These are phyloP conservation scores for Idaea biselata DNA, from an alignment of 2,888 invertebrate genomes.

Conservation along the genomic window DNA sequence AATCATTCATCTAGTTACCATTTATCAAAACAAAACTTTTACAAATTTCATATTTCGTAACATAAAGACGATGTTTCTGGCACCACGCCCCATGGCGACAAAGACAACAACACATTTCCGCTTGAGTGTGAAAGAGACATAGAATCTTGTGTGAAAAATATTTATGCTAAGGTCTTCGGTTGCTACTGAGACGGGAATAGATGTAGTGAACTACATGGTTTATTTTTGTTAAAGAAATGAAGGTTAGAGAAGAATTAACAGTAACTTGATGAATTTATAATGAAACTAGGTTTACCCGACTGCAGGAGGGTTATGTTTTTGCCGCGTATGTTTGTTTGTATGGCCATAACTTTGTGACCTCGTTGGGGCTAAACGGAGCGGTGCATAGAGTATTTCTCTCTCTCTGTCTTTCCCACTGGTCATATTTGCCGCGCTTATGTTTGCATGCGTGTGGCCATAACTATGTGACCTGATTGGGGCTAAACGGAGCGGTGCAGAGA, in stretches of 20 bases:
- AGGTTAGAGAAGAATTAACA: conserved; percentile 49
- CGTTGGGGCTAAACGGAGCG: too few species aligned
- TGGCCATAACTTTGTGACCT: too few species aligned
- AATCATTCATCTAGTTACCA: not conserved
- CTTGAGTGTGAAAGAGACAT: conserved; percentile 66
- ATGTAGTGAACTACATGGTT: conserved; percentile 47
- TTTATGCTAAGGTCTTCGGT: conserved; percentile 76
- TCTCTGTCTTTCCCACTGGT: too few species aligned
- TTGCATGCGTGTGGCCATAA: too few species aligned
- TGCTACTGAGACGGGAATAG: conserved; percentile 60
- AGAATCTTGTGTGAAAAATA: conserved; percentile 78
- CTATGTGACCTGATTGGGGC: too few species aligned
- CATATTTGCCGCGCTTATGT: too few species aligned
- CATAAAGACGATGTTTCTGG: conserved; percentile 55
- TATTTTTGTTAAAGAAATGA: conserved; percentile 65
- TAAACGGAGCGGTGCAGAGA: too few species aligned
- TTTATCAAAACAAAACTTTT: conserved; percentile 42
- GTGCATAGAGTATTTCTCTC: too few species aligned
- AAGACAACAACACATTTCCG: conserved; percentile 59
- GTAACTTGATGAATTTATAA: conserved; percentile 31
- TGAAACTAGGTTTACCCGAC: conserved; percentile 10
- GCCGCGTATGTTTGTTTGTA: too few species aligned
- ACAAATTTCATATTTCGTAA: conserved; percentile 77
- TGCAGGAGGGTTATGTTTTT: too few species aligned
- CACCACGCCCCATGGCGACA: conserved; percentile 61